Percentiles rank a stretch among this genome's conserved stretches.
Evolutionary conservation across 2,797 vertebrate species (phyloP).

Genomic region (Muraenolepis orangiensis): DNA sequence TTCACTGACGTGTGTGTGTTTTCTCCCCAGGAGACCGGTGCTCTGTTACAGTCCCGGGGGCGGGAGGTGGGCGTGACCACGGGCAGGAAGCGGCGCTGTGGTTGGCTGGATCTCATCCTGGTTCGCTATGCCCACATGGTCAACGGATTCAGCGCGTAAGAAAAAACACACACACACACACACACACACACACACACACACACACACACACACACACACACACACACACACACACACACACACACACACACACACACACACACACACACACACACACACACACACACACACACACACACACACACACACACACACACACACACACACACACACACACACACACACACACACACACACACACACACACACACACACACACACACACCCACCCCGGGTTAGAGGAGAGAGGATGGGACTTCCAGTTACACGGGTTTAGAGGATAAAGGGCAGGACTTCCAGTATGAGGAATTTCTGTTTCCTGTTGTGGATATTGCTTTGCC

Average conservation of each 20-base stretch:
- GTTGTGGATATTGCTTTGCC: no score
- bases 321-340: neutral
- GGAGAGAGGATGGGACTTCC: neutral
- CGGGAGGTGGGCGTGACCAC: conserved; percentile 80
- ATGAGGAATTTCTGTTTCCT: no score
- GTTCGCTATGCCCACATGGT: conserved; percentile 84
- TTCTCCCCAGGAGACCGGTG: conserved; percentile 64
- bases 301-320: neutral
- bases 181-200: neutral
- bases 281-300: neutral
- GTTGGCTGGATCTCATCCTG: conserved; percentile 80
- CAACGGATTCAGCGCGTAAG: conserved; percentile 82
- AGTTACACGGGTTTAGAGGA: no score
- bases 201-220: neutral
- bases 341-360: neutral
- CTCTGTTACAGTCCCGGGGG: conserved; percentile 72
- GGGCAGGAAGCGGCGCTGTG: conserved; percentile 76
- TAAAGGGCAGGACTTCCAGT: neutral
- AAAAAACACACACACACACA: neutral
- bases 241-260: neutral
- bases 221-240: neutral
- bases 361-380: neutral
- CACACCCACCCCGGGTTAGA: no score
- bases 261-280: neutral
- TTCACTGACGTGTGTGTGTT: neutral